Percentiles rank a stretch among this genome's conserved stretches.
These are phyloP conservation scores for Echinarachnius parma DNA, from an alignment of 53 echinoderm and acorn worm species.

Conservation along the genomic window DNA sequence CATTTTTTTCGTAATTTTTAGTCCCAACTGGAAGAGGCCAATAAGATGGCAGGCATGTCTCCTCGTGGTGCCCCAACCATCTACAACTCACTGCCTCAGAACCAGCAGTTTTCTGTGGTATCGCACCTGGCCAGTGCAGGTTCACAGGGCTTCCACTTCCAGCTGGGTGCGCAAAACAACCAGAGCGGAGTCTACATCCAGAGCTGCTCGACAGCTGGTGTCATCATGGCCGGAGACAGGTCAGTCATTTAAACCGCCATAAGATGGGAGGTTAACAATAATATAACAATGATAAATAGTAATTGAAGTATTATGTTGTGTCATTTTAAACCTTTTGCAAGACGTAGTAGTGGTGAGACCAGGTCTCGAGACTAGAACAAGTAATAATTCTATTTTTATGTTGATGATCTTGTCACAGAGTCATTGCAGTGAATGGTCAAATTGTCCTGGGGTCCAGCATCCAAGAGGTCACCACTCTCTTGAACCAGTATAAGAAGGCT, in stretches of 20 bases:
- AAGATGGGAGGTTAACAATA: too few species aligned
- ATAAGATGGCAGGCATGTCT: slow-evolving; percentile 19
- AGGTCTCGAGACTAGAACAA: too few species aligned
- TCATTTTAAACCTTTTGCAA: too few species aligned
- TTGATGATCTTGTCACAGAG: too few species aligned
- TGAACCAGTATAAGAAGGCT: slow-evolving; percentile 56
- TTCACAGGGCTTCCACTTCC: slow-evolving; percentile 59
- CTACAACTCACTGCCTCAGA: slow-evolving; percentile 41
- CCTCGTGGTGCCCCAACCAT: slow-evolving; percentile 1
- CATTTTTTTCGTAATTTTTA: too few species aligned
- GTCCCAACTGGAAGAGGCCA: slow-evolving; percentile 13
- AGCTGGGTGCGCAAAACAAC: slow-evolving; percentile 42
- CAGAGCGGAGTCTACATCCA: slow-evolving; percentile 68
- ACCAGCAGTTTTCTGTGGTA: slow-evolving; percentile 54
- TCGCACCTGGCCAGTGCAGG: slow-evolving; percentile 47
- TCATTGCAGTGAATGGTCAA: slow-evolving; percentile 77
- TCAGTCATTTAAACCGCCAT: too few species aligned
- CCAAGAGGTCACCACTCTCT: slow-evolving; percentile 65
- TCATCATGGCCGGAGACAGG: slow-evolving; percentile 77
- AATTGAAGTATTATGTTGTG: too few species aligned
- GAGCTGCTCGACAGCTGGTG: slow-evolving; percentile 47
- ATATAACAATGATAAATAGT: too few species aligned
- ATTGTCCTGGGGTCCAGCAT: slow-evolving; percentile 49
- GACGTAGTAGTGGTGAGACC: too few species aligned
- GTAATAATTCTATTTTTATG: too few species aligned